Evolutionary conservation across 1,140 invertebrate species (phyloP), one percentile per base, ranked within the genome.

Genomic region (Gonatopus flavifemur): DNA sequence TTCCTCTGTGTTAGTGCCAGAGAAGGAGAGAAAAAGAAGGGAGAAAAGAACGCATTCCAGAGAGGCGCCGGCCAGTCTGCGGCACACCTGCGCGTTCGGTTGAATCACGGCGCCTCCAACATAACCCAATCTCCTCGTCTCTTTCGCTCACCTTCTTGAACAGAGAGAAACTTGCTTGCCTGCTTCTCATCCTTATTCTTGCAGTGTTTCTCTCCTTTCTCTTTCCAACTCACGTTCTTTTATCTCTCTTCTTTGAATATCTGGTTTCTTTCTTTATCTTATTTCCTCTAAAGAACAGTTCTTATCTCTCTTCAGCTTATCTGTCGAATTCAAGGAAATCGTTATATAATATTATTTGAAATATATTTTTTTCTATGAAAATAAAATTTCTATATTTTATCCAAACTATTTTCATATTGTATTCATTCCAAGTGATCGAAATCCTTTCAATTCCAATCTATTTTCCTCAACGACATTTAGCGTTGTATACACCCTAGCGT

Each of bases 81-180:
- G 72, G 72, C 71, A 76, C 72, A 75, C 74, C 74, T 74, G 72
- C 72, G 69, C 69, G 67, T 68, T 72, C 59, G 61, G 68, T 74
- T 74, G 73, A 74, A 74, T 76, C 72, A 74, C 72, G 74, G 72
- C 70, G 72, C 72, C 72, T 71, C 69, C 70, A 61, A 67, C 67
- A 70, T 64, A 69, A 69, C 62, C 62, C 62, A 64, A 68, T 54
- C 53, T 54, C 41, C 54, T 52, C 48, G 53, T 62, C 57, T n/a
- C n/a, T n/a, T n/a, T n/a, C n/a, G n/a, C n/a, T n/a, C n/a, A n/a
- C n/a, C 54, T 57, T 56, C 49, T 59, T 39, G 44, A 42, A 48
- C n/a, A n/a, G n/a, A n/a, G n/a, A n/a, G n/a, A n/a, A n/a, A n/a
- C 54, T 33, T 21, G 21, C 13, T 52, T 52, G 44, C 44, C 13